Percentiles rank a stretch among this genome's conserved stretches.
phyloP scores from a whole-genome alignment of 2,888 invertebrate species.

The Mesorhabditis belari region DNA sequence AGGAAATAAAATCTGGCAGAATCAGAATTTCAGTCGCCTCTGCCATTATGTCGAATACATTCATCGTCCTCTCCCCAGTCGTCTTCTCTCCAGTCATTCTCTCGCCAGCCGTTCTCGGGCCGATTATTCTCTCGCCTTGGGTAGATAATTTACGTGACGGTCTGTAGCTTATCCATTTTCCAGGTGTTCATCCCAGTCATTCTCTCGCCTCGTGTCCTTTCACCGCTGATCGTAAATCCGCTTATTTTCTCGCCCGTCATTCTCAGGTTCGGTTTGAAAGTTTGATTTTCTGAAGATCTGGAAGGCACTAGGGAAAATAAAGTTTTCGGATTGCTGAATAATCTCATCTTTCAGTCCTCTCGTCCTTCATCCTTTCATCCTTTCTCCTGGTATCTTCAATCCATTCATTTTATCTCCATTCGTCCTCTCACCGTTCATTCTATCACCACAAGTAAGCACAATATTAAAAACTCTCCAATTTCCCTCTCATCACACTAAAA shows the following conservation, averaged over 20 bases:
- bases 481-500: slow-evolving; percentile 8
- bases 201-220: slow-evolving; percentile 44
- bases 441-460: slow-evolving; percentile 32
- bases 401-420: slow-evolving; percentile 45
- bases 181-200: slow-evolving; percentile 41
- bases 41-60: slow-evolving; percentile 27
- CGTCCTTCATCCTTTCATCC: slow-evolving; percentile 44
- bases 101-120: slow-evolving; percentile 43
- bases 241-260: slow-evolving; percentile 38
- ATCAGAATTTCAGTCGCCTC: too few relatives aligned
- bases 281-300: neutral
- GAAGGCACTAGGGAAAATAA: neutral
- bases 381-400: slow-evolving; percentile 40
- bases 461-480: slow-evolving; percentile 4
- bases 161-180: neutral
- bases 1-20: too few relatives aligned
- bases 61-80: slow-evolving; percentile 34
- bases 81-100: slow-evolving; percentile 41
- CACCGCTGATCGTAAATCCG: slow-evolving; percentile 37
- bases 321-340: neutral
- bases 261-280: slow-evolving; percentile 14
- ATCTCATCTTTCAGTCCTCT: slow-evolving; percentile 19
- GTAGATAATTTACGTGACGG: slow-evolving; percentile 5
- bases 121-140: slow-evolving; percentile 47
- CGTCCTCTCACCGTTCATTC: slow-evolving; percentile 42